Conservation (phyloP, 1,140 invertebrate genomes). For the Saccostrea echinata region DNA sequence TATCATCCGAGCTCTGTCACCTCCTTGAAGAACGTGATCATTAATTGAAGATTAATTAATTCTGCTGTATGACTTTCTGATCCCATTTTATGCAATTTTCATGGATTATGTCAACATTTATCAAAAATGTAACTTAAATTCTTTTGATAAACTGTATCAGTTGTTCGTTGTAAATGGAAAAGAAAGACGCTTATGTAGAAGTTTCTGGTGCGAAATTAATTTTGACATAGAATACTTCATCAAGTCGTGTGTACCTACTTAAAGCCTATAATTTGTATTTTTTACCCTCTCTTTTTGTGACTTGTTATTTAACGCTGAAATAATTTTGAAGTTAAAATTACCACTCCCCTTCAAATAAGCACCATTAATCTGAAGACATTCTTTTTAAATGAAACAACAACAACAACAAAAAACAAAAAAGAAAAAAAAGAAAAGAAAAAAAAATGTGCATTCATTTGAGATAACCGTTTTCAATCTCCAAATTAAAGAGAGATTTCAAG, state of each 20-base stretch:
- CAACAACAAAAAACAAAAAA: too few species aligned
- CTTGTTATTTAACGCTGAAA: not conserved
- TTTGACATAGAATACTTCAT: not conserved
- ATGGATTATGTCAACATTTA: conserved; percentile 11
- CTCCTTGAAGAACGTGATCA: not conserved
- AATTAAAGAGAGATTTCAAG: too few species aligned
- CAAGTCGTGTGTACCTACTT: not conserved
- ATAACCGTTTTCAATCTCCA: not conserved
- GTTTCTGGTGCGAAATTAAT: not conserved
- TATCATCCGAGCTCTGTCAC: conserved; percentile 13
- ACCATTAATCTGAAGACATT: not conserved
- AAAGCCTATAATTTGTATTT: not conserved
- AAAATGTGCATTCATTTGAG: not conserved
- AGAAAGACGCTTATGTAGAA: not conserved
- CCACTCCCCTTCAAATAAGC: not conserved
- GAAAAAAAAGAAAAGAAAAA: too few species aligned
- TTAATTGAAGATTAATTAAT: conserved; percentile 37
- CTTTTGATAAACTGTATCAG: not conserved
- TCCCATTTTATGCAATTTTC: conserved; percentile 37
- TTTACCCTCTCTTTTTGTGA: not conserved
- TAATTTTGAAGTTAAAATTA: not conserved
- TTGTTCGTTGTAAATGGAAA: not conserved
- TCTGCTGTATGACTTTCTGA: conserved; percentile 9
- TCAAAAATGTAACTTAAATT: not conserved
- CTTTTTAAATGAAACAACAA: not conserved